Conservation (phyloP, 35 echinoderm and acorn worm genomes). For the Hemicentrotus pulcherrimus region DNA sequence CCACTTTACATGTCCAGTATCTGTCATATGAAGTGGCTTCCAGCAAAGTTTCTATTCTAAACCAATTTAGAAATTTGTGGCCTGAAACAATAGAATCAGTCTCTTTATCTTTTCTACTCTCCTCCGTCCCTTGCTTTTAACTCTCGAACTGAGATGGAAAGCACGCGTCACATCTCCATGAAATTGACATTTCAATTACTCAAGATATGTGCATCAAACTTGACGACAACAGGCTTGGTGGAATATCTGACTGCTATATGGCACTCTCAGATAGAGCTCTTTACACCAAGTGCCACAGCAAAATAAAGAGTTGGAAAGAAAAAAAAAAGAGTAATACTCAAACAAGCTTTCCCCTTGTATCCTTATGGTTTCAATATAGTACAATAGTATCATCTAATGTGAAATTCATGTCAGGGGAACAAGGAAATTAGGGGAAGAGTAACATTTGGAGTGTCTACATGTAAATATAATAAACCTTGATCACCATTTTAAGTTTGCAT, state of each 20-base stretch:
- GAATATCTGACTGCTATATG: not conserved
- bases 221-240: not conserved
- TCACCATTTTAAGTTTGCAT: not conserved
- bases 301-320: too few relatives aligned
- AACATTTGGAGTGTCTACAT: too few relatives aligned
- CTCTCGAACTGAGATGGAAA: not conserved
- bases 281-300: too few relatives aligned
- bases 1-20: not conserved
- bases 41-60: not conserved
- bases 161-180: not conserved
- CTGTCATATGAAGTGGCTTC: not conserved
- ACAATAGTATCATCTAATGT: not conserved
- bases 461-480: too few relatives aligned
- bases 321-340: too few relatives aligned
- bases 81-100: slow-evolving; percentile 4
- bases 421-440: too few relatives aligned
- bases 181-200: slow-evolving; percentile 20
- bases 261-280: not conserved
- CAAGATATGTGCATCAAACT: not conserved
- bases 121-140: not conserved
- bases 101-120: not conserved
- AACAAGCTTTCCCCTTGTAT: not conserved
- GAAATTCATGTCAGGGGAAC: too few relatives aligned
- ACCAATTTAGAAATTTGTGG: not conserved
- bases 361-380: not conserved